These are phyloP conservation scores for Notarius lentiginosus DNA, from an alignment of 2,113 vertebrate genomes.

Conservation along the genomic window DNA sequence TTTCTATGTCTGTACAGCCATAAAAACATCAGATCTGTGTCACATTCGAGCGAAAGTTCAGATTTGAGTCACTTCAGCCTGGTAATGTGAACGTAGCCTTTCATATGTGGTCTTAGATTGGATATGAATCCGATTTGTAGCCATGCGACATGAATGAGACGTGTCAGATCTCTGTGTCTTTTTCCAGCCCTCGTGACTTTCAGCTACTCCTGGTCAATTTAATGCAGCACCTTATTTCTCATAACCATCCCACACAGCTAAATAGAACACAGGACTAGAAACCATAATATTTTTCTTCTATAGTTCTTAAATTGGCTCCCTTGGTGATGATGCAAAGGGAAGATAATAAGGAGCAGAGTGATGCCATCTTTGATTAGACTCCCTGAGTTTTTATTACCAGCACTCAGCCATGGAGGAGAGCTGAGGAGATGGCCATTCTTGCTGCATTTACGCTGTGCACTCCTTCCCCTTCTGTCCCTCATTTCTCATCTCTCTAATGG, in stretches of 20 bases:
- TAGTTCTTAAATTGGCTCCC: conserved; percentile 45
- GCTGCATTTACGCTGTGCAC: not conserved
- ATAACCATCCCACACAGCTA: conserved; percentile 24
- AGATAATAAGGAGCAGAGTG: conserved; percentile 38
- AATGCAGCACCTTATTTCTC: conserved; percentile 47
- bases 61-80: no score
- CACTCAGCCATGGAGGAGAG: conserved; percentile 43
- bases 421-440: conserved; percentile 16
- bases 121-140: no score
- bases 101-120: no score
- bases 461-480: conserved; percentile 9
- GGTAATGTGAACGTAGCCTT: no score
- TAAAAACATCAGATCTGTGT: no score
- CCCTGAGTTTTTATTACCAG: conserved; percentile 44
- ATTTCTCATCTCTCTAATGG: conserved; percentile 51
- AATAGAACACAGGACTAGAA: conserved; percentile 1
- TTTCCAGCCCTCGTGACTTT: conserved; percentile 3
- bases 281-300: conserved; percentile 50
- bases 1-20: no score
- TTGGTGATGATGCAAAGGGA: conserved; percentile 31
- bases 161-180: not conserved
- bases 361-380: conserved; percentile 44
- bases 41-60: no score
- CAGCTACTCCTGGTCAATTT: conserved; percentile 34
- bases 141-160: no score